Base-by-base conservation (phyloP, 2,888 invertebrate genomes). In the Anthophora plumipes region DNA sequence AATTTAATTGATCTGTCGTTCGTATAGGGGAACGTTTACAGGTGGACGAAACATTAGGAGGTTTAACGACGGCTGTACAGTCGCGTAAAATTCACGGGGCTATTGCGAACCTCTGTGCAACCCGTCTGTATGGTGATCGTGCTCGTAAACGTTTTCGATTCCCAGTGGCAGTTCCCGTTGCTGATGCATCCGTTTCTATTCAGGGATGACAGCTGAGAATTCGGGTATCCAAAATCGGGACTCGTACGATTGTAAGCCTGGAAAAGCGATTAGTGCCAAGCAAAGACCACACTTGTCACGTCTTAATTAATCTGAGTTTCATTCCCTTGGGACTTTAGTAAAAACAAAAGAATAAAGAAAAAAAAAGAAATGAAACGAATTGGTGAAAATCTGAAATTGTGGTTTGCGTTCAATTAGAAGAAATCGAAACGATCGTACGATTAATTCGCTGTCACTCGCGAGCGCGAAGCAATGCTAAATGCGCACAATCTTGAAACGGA, bases 221-320 rank as follows among this genome's bases (percentile, higher is more conserved):
- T 84, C 43, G 78, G 81, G 64, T 41, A 80, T 74, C 86, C 86
- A 55, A 77, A 82, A 85, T 89, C 91, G 71, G 87, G 89, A 72
- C 89, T 90, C 82, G 87, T 80, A 68, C 89, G 91, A 86, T 89
- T 85, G 88, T 84, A 88, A 63, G 86, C 89, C 92, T 92, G 91
- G 50, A 93, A 93, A 93, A 92, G 91, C 91, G 90, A 91, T 93
- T 92, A 92, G 92, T 92, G 85, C 89, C 90, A 85, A 89, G 89
- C 89, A 85, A 86, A 84, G 70, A 87, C 81, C 88, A 90, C 90
- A 88, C 89, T 60, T 39, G 84, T 76, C 71, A 71, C 55, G 55
- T 41, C 11, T 46, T 60, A 41, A 52, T 9, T 55, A 25, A 55
- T 31, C 3, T n/a, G 2, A 14, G 9, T 20, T 11, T 25, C 12